Percentiles rank a stretch among this genome's conserved stretches.
Evolutionary conservation across 2,888 invertebrate species (phyloP).

Genomic region (Chymomyza procnemis): DNA sequence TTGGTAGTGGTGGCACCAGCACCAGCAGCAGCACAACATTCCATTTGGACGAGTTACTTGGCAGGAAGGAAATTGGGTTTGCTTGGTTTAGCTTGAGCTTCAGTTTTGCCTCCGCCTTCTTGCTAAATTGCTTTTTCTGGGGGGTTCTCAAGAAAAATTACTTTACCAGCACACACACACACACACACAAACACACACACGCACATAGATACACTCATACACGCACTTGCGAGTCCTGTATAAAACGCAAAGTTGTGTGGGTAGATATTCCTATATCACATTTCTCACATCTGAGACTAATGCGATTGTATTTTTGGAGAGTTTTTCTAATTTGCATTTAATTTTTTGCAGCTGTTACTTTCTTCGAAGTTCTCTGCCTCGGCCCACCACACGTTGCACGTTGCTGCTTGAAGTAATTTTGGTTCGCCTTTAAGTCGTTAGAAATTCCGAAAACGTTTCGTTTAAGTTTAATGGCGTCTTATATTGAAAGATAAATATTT

Average conservation of each 20-base stretch:
- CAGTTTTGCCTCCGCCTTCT: slow-evolving; percentile 49
- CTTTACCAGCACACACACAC: slow-evolving; percentile 47
- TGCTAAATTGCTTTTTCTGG: slow-evolving; percentile 63
- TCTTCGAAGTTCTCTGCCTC: slow-evolving; percentile 10
- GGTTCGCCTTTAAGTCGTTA: slow-evolving; percentile 58
- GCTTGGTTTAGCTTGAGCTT: slow-evolving; percentile 51
- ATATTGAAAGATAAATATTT: slow-evolving; percentile 66
- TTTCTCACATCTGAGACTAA: slow-evolving; percentile 72
- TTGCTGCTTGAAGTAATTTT: slow-evolving; percentile 38
- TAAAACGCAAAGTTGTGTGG: slow-evolving; percentile 13
- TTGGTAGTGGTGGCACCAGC: slow-evolving; percentile 29
- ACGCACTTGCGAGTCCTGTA: not conserved
- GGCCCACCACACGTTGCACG: not conserved
- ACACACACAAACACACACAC: slow-evolving; percentile 35
- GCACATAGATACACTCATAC: slow-evolving; percentile 34
- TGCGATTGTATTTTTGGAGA: slow-evolving; percentile 57
- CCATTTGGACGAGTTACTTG: slow-evolving; percentile 56
- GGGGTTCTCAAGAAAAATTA: slow-evolving; percentile 65
- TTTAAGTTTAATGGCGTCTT: slow-evolving; percentile 59
- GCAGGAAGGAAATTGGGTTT: slow-evolving; percentile 68
- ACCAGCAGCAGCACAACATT: slow-evolving; percentile 53
- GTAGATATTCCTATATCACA: slow-evolving; percentile 62
- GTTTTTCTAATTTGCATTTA: slow-evolving; percentile 73
- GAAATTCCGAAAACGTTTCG: slow-evolving; percentile 61
- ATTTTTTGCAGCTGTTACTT: slow-evolving; percentile 73